phyloP scores from a whole-genome alignment of 2,797 vertebrate genomes.

The Neosilurus hyrtlii region DNA sequence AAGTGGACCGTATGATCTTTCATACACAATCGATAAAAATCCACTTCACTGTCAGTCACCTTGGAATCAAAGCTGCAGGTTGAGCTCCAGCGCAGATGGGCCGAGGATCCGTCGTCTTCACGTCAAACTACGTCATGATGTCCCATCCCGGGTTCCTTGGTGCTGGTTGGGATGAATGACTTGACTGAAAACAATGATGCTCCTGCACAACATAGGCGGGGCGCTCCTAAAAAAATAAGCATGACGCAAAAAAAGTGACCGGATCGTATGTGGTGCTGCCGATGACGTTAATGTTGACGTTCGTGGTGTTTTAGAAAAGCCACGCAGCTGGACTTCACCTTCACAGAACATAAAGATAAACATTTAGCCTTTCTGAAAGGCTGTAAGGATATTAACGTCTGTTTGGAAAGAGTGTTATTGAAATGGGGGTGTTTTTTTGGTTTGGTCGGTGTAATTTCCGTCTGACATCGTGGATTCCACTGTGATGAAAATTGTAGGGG shows the following conservation, averaged over 20 bases:
- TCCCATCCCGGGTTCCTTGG: not conserved
- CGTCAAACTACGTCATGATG: not conserved
- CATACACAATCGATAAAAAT: not conserved
- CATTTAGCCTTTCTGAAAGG: not conserved
- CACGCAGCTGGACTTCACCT: not conserved
- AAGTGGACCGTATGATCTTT: conserved; percentile 59
- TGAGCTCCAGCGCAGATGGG: not conserved
- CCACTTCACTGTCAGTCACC: not conserved
- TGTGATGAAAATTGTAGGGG: not conserved
- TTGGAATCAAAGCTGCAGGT: not conserved
- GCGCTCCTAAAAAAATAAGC: not conserved
- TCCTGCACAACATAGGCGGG: too few species aligned
- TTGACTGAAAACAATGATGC: not conserved
- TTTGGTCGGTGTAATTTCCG: not conserved
- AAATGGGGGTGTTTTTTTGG: not conserved
- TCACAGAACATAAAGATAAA: not conserved
- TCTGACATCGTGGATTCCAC: not conserved
- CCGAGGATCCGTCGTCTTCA: not conserved
- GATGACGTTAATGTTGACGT: too few species aligned
- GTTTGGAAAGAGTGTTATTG: not conserved
- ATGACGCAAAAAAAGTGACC: not conserved
- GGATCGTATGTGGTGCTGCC: not conserved
- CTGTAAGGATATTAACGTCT: not conserved
- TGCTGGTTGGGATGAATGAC: not conserved
- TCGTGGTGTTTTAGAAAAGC: not conserved